phyloP scores from a whole-genome alignment of 2,888 invertebrate genomes.

The Chesias legatella region DNA sequence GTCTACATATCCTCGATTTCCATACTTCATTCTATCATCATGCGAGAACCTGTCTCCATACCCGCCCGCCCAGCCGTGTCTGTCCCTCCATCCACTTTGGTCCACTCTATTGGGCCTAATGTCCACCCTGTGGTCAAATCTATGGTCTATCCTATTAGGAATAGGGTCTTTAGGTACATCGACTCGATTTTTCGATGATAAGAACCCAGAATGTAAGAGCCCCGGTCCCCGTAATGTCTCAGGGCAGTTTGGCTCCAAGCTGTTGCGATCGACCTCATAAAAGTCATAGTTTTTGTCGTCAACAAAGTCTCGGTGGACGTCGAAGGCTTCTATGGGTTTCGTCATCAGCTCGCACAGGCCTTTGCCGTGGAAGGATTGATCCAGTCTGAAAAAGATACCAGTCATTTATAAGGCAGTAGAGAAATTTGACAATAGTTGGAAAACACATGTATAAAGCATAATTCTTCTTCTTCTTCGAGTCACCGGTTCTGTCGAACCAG shows the following conservation, averaged over 20 bases:
- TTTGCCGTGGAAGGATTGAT: slow-evolving; percentile 84
- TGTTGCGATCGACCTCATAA: slow-evolving; percentile 88
- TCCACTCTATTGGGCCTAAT: slow-evolving; percentile 22
- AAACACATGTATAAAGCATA: no score
- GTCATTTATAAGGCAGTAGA: no score
- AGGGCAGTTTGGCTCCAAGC: slow-evolving; percentile 81
- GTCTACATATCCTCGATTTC: slow-evolving; percentile 54
- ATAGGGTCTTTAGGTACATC: slow-evolving; percentile 13
- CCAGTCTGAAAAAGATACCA: slow-evolving; percentile 81
- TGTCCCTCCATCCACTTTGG: slow-evolving; percentile 39
- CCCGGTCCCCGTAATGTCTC: slow-evolving; percentile 62
- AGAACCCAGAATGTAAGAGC: slow-evolving; percentile 64
- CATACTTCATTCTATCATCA: slow-evolving; percentile 39
- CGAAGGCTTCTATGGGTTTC: slow-evolving; percentile 84
- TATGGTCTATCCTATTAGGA: slow-evolving; percentile 28
- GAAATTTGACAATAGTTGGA: no score
- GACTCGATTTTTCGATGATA: slow-evolving; percentile 53
- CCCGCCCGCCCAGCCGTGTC: slow-evolving; percentile 45
- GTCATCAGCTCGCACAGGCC: slow-evolving; percentile 90
- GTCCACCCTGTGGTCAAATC: slow-evolving; percentile 21
- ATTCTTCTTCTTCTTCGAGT: no score
- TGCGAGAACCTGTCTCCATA: slow-evolving; percentile 40
- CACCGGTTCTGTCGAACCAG: no score
- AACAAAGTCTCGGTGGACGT: slow-evolving; percentile 80
- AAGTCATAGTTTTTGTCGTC: slow-evolving; percentile 88